Evolutionary conservation across 2,113 vertebrate species (phyloP).

Genomic region (Coptodon bakossiorum): DNA sequence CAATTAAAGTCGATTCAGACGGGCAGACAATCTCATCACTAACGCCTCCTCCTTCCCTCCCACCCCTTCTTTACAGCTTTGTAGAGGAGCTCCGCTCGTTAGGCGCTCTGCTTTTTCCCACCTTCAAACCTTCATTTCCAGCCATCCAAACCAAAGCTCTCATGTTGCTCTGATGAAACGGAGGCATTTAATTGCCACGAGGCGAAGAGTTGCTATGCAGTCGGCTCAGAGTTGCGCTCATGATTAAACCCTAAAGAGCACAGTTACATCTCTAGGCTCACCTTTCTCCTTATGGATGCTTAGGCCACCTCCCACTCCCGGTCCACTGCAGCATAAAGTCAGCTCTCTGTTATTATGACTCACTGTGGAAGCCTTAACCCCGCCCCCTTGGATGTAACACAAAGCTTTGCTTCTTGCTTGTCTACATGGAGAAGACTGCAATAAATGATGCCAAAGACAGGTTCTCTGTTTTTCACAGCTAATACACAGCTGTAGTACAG

Average conservation of each 20-base stretch:
- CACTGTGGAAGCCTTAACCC: not conserved
- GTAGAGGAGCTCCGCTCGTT: constrained; percentile 33
- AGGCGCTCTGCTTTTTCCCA: constrained; percentile 11
- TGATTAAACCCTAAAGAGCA: constrained; percentile 48
- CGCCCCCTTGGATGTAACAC: not conserved
- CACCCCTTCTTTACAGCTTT: not conserved
- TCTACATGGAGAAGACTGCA: not conserved
- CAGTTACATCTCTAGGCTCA: constrained; percentile 58
- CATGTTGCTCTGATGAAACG: constrained; percentile 28
- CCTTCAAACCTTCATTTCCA: constrained; percentile 36
- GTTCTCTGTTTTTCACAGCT: not conserved
- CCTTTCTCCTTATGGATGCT: constrained; percentile 30
- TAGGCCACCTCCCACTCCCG: not conserved
- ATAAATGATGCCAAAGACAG: not conserved
- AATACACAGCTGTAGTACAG: not conserved
- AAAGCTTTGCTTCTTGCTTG: not conserved
- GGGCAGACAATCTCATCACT: constrained; percentile 36
- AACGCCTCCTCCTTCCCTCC: constrained; percentile 19
- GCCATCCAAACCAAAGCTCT: constrained; percentile 15
- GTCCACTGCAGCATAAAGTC: constrained; percentile 9
- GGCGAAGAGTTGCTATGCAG: constrained; percentile 49
- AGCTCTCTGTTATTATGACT: constrained; percentile 3
- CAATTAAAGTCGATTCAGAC: constrained; percentile 49
- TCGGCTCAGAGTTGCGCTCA: not conserved
- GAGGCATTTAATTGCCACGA: constrained; percentile 53